Conservation (phyloP, 2,113 vertebrate genomes). For the Galeopterus variegatus region DNA sequence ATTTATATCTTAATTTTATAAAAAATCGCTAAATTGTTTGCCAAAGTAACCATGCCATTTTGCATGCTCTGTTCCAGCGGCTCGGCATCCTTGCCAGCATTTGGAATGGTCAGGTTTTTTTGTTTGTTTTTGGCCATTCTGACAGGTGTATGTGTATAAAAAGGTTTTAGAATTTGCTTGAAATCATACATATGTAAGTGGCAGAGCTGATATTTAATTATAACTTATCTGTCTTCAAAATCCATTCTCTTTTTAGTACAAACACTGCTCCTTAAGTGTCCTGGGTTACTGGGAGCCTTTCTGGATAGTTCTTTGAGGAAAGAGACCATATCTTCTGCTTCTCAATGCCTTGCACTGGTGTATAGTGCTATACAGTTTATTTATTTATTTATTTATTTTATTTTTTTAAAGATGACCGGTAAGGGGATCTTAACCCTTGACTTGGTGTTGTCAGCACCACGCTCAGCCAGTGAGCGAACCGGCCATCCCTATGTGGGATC, state of each 20-base stretch:
- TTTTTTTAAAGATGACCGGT: no score
- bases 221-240: background rate
- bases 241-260: background rate
- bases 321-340: background rate
- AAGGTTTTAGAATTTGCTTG: background rate
- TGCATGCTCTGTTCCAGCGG: background rate
- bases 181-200: background rate
- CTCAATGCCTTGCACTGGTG: background rate
- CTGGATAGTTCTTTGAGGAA: background rate
- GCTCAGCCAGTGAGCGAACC: no score
- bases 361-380: no score
- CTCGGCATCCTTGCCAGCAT: background rate
- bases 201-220: slow-evolving; percentile 26
- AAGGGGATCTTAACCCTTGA: no score
- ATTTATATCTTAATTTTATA: background rate
- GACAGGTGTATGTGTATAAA: no score
- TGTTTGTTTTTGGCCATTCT: slow-evolving; percentile 15
- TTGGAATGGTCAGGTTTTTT: background rate
- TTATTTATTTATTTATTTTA: no score
- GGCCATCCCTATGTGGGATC: no score
- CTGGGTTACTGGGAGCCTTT: background rate
- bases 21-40: background rate
- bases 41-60: background rate
- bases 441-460: no score
- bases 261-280: background rate